phyloP scores from a whole-genome alignment of 2,888 invertebrate species.

The Caenorhabditis angaria region DNA sequence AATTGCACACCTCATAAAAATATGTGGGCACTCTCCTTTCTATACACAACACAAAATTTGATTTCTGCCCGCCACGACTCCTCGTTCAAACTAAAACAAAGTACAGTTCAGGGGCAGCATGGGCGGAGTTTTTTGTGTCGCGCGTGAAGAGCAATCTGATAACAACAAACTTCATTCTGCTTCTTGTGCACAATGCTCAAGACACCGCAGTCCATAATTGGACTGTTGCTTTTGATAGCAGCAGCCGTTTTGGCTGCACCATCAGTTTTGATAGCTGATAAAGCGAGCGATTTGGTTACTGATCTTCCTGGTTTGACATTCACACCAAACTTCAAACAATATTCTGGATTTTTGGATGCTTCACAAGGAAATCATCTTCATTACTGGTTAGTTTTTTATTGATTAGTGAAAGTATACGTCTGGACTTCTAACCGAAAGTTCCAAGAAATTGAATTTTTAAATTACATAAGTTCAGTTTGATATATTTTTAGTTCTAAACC shows the following conservation, averaged over 20 bases:
- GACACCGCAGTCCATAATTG: neutral
- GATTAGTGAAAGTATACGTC: neutral
- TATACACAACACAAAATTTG: neutral
- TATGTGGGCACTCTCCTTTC: no score
- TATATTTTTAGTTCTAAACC: neutral
- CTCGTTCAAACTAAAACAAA: no score
- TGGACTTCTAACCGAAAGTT: no score
- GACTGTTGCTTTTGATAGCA: neutral
- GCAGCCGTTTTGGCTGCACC: neutral
- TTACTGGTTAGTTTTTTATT: slow-evolving; percentile 73
- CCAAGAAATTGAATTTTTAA: no score
- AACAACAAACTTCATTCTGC: neutral
- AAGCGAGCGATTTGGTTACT: slow-evolving; percentile 49
- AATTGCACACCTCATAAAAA: neutral
- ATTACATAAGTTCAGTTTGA: no score
- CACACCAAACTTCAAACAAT: slow-evolving; percentile 72
- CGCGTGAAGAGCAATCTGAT: neutral
- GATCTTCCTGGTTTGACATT: slow-evolving; percentile 59
- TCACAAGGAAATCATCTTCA: slow-evolving; percentile 71
- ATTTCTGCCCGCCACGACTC: neutral
- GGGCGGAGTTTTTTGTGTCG: neutral
- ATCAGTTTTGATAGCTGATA: neutral
- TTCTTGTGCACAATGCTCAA: neutral
- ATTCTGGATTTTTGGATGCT: slow-evolving; percentile 73
- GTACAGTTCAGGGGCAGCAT: slow-evolving; percentile 4